A percentile compares a stretch with the other conserved stretches of the same genome.
Conservation (phyloP, 2,113 vertebrate species). For the Ailuropoda melanoleuca region DNA sequence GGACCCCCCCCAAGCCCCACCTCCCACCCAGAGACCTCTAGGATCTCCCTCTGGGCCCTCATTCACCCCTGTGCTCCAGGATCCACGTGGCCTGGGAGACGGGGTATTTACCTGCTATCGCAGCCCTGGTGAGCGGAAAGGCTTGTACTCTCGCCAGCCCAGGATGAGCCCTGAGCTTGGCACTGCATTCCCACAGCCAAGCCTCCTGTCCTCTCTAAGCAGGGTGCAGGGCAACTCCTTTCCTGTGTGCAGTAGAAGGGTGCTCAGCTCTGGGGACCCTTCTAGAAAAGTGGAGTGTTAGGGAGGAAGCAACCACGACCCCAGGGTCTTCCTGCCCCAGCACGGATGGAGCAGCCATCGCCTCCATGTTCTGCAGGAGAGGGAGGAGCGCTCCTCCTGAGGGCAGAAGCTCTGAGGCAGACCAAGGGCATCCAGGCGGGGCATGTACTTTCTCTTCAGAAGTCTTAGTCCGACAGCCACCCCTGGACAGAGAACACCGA, state of each 20-base stretch:
- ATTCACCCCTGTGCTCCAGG: neutral
- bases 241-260: neutral
- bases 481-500: neutral
- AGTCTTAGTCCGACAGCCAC: neutral
- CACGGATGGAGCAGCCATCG: neutral
- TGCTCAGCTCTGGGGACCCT: neutral
- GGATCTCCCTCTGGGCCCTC: neutral
- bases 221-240: neutral
- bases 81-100: neutral
- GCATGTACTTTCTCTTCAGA: neutral
- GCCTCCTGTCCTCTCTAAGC: neutral
- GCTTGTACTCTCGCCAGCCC: neutral
- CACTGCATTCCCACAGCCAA: neutral
- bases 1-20: accelerated
- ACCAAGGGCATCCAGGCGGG: neutral
- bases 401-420: neutral
- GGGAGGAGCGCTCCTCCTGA: neutral
- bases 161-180: neutral
- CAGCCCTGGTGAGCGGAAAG: neutral
- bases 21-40: neutral
- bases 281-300: neutral
- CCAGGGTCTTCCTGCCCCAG: neutral
- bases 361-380: neutral
- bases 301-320: neutral
- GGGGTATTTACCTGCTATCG: neutral